Percentiles rank a stretch among this genome's conserved stretches.
Evolutionary conservation across 2,113 vertebrate species (phyloP).

Genomic region (Tursiops truncatus): DNA sequence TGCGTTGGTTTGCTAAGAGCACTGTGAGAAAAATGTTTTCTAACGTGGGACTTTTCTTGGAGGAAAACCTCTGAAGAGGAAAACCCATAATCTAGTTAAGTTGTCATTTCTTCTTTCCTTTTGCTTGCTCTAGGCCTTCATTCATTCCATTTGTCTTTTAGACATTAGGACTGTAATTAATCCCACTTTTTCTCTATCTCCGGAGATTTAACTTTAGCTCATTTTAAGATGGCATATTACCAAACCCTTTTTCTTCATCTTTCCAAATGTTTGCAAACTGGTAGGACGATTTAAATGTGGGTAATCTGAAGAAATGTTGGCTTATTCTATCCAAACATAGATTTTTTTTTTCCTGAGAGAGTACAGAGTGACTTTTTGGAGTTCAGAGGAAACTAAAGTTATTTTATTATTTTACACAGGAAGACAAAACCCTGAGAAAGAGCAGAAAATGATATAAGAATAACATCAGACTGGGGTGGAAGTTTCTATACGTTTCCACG

Average conservation of each 20-base stretch:
- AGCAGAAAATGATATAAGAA: neutral
- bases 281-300: conserved; percentile 59
- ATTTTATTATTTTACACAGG: conserved; percentile 66
- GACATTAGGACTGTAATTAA: neutral
- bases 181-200: conserved; percentile 55
- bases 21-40: neutral
- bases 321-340: conserved; percentile 59
- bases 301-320: conserved; percentile 54
- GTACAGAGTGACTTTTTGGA: conserved; percentile 60
- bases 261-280: conserved; percentile 67
- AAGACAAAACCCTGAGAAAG: conserved; percentile 10
- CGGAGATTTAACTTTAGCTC: conserved; percentile 63
- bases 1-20: neutral
- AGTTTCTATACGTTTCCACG: neutral
- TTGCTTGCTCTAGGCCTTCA: neutral
- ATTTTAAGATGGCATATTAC: conserved; percentile 47
- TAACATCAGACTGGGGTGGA: neutral
- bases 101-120: neutral
- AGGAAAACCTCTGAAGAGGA: neutral
- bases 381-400: conserved; percentile 56
- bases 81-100: neutral
- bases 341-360: conserved; percentile 34
- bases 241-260: neutral
- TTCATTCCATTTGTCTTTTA: conserved; percentile 24
- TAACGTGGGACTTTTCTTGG: neutral